Percentiles rank a stretch among this genome's conserved stretches.
These are phyloP conservation scores for Danaus plexippus DNA, from an alignment of 1,140 invertebrate species.

Conservation along the genomic window DNA sequence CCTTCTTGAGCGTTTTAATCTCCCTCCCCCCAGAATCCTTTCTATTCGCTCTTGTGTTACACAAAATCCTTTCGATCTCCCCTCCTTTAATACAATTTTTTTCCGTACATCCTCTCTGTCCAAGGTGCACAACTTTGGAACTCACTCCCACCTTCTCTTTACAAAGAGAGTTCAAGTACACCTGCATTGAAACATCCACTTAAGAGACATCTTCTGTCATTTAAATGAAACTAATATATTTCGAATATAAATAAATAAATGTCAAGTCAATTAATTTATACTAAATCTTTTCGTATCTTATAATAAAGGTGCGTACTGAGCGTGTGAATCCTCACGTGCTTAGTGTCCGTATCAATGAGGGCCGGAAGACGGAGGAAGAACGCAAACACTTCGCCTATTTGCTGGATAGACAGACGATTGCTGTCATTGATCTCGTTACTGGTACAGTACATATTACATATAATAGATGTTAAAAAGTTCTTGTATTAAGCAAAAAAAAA, in stretches of 20 bases:
- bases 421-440: constrained; percentile 88
- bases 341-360: constrained; percentile 94
- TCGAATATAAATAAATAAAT: background rate
- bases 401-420: constrained; percentile 95
- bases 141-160: no score
- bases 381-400: constrained; percentile 96
- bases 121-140: no score
- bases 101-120: constrained; percentile 1
- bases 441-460: constrained; percentile 50
- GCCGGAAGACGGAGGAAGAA: constrained; percentile 70
- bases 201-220: no score
- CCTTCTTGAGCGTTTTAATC: no score
- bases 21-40: no score
- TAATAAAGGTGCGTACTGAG: constrained; percentile 82
- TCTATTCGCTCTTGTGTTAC: no score
- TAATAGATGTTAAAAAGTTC: background rate
- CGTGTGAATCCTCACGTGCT: constrained; percentile 97
- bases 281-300: background rate
- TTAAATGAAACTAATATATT: constrained; percentile 5
- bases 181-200: no score
- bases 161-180: no score
- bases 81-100: no score
- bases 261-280: constrained; percentile 5
- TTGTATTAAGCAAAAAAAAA: background rate
- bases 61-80: no score